Conservation (phyloP, 2,797 vertebrate genomes). For the Liasis olivaceus region DNA sequence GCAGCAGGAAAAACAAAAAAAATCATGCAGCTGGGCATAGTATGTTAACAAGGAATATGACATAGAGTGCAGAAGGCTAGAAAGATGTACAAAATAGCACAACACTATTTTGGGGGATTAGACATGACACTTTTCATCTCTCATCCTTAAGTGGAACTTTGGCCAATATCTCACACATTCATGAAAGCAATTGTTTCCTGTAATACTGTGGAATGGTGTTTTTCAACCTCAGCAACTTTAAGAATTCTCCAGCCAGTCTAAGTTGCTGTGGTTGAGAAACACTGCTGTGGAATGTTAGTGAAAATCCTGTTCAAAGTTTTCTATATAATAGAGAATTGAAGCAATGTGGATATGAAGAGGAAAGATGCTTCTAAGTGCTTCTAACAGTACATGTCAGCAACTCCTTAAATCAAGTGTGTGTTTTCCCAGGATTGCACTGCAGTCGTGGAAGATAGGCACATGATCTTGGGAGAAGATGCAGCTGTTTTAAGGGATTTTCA, state of each 20-base stretch:
- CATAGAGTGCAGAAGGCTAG: background rate
- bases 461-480: background rate
- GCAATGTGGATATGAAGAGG: background rate
- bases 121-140: background rate
- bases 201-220: background rate
- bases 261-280: background rate
- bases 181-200: background rate
- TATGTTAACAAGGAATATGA: background rate
- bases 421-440: background rate
- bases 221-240: background rate
- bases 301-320: background rate
- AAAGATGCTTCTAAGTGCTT: background rate
- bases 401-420: background rate
- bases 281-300: background rate
- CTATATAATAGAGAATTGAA: fast-evolving
- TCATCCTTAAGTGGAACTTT: background rate
- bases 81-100: background rate
- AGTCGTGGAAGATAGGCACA: background rate
- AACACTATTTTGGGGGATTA: background rate
- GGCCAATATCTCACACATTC: background rate
- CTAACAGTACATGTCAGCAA: background rate
- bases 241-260: background rate
- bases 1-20: background rate
- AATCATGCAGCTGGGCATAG: background rate
- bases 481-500: background rate